phyloP scores from a whole-genome alignment of 2,113 vertebrate genomes.

The Neodontobutis hainanensis region DNA sequence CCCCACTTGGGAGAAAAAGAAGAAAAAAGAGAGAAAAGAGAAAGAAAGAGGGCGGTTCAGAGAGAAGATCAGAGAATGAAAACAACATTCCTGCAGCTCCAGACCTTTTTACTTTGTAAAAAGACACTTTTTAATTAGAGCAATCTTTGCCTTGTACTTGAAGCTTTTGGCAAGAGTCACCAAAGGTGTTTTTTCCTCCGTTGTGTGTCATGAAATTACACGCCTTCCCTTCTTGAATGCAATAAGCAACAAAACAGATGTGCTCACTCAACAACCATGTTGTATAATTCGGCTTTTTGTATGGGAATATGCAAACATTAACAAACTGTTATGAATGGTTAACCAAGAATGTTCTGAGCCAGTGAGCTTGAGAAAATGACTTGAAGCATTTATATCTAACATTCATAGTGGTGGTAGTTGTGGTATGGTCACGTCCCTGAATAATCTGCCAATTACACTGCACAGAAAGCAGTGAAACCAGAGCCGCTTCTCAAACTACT shows the following conservation, averaged over 20 bases:
- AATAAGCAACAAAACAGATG: conserved; percentile 69
- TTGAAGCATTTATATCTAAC: conserved; percentile 40
- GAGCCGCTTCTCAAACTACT: conserved; percentile 35
- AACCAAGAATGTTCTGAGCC: conserved; percentile 37
- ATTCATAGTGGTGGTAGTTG: conserved; percentile 34
- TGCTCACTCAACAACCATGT: conserved; percentile 59
- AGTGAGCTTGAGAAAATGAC: conserved; percentile 29
- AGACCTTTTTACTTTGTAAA: conserved; percentile 65
- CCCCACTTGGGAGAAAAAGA: conserved; percentile 51
- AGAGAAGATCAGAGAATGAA: conserved; percentile 59
- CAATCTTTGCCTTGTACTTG: conserved; percentile 51
- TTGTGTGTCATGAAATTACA: conserved; percentile 65
- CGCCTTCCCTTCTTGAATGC: conserved; percentile 35
- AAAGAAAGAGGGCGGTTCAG: conserved; percentile 13
- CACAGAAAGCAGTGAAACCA: conserved; percentile 26
- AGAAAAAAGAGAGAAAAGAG: conserved; percentile 7
- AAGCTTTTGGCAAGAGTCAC: conserved; percentile 35
- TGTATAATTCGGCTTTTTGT: conserved; percentile 48
- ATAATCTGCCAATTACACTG: conserved; percentile 62
- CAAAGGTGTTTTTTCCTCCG: conserved; percentile 39
- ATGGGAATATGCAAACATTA: conserved; percentile 11
- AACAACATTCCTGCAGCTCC: conserved; percentile 77
- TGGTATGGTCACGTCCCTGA: conserved; percentile 40
- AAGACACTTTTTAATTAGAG: conserved; percentile 76
- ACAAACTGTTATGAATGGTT: conserved; percentile 32